Base-by-base conservation (phyloP, 1,140 invertebrate genomes). In the Ceratoteleas bidentatus region DNA sequence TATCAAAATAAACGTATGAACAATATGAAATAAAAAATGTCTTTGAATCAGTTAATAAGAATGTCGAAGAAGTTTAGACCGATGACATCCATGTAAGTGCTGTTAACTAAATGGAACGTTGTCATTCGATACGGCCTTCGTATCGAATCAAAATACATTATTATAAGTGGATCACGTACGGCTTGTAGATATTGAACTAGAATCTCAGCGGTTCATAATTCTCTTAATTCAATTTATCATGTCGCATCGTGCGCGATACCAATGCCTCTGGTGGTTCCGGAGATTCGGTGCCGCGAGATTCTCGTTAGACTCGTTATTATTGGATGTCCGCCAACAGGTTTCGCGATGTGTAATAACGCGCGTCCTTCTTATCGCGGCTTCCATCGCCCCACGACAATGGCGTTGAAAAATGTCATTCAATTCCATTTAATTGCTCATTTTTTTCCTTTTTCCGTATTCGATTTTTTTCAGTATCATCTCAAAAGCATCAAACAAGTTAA, bases 161-260 rank as follows among this genome's bases (percentile, higher is more conserved):
- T 70, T 79, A 45, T 73, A 80, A 80, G 47, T 80, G 76, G 76
- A 80, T 80, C 69, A 80, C 45, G 68, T 50, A 83, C 24, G 64
- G 45, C 56, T 83, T 78, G 54, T 65, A 50, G 58, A 77, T 77
- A 74, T 77, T 77, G 64, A 68, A 73, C 80, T 73, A 61, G 70
- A 79, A 79, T 72, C 24, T 24, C 56, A 32, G 49, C 38, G 36
- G 15, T 69, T 72, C 70, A 68, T 84, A 76, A 80, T 84, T 77
- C 73, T 76, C 72, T 80, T 79, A 76, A 84, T 84, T 77, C 53
- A 73, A 84, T 84, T 84, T 84, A 84, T 84, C 72, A 73, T 69
- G 81, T 76, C 76, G 24, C 72, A 69, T 43, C 45, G 38, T 43
- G 81, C 70, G 81, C 58, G 54, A 57, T 72, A 64, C 70, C 24